Conservation (phyloP, 2,888 invertebrate genomes). For the Lumbricus terrestris region DNA sequence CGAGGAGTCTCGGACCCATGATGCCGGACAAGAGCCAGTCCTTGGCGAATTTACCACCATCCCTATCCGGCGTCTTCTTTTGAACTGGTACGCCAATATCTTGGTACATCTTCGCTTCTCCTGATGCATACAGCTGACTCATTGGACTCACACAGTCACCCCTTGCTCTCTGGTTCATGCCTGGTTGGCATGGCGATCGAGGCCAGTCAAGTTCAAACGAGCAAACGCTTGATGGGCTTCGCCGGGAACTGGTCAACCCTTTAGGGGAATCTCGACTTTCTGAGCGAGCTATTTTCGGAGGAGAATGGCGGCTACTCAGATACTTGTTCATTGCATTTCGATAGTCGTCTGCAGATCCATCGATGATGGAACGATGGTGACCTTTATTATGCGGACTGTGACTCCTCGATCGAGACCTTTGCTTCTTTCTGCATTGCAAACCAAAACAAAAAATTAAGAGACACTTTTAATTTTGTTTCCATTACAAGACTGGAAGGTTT, state of each 20-base stretch:
- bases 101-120: background rate
- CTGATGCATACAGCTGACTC: background rate
- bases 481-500: background rate
- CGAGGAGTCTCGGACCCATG: background rate
- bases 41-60: background rate
- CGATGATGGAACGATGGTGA: background rate
- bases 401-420: background rate
- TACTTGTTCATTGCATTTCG: conserved; percentile 9
- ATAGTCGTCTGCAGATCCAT: background rate
- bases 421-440: background rate
- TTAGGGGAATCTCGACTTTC: background rate
- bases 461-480: background rate
- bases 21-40: background rate
- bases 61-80: background rate
- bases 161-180: background rate
- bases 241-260: background rate
- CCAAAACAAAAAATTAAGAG: background rate
- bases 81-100: background rate
- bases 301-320: background rate
- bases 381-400: background rate
- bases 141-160: background rate
- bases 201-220: conserved; percentile 14
- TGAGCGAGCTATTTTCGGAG: background rate
- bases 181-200: background rate
- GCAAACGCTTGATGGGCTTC: background rate